These are phyloP conservation scores for Heloderma charlesbogerti DNA, from an alignment of 2,113 vertebrate genomes.

Conservation along the genomic window DNA sequence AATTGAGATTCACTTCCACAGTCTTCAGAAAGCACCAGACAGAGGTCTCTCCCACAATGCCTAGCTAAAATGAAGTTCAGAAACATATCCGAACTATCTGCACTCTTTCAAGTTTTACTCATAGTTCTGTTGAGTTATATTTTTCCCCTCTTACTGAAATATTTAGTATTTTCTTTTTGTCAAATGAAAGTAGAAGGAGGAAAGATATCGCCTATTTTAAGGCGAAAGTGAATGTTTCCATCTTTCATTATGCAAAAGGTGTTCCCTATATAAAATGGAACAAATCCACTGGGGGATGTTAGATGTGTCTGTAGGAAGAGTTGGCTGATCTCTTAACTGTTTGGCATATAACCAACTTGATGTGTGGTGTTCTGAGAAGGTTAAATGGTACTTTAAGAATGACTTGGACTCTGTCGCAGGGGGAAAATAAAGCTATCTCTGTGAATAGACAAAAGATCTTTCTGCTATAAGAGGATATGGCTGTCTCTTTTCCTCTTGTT, in stretches of 20 bases:
- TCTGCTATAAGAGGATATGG: slow-evolving; percentile 7
- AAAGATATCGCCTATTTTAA: neutral
- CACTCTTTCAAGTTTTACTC: neutral
- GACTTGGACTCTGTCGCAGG: slow-evolving; percentile 32
- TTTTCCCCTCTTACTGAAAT: neutral
- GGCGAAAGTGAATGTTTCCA: neutral
- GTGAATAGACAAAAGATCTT: slow-evolving; percentile 9
- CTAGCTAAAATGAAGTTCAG: neutral
- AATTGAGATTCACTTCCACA: neutral
- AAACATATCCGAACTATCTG: neutral
- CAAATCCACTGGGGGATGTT: neutral
- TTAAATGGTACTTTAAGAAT: slow-evolving; percentile 59
- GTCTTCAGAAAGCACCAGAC: neutral
- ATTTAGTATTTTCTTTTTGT: neutral
- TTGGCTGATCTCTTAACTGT: neutral
- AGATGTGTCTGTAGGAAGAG: neutral
- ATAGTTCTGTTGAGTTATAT: neutral
- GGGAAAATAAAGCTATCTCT: slow-evolving; percentile 45
- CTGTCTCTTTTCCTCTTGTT: slow-evolving; percentile 15
- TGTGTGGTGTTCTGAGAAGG: slow-evolving; percentile 58
- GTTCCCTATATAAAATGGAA: slow-evolving; percentile 39
- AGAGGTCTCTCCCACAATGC: neutral
- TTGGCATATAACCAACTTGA: slow-evolving; percentile 50
- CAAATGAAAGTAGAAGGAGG: neutral
- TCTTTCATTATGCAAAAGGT: neutral